Evolutionary conservation across 1,140 invertebrate genomes (phyloP).

Genomic region (Ericerus pela): DNA sequence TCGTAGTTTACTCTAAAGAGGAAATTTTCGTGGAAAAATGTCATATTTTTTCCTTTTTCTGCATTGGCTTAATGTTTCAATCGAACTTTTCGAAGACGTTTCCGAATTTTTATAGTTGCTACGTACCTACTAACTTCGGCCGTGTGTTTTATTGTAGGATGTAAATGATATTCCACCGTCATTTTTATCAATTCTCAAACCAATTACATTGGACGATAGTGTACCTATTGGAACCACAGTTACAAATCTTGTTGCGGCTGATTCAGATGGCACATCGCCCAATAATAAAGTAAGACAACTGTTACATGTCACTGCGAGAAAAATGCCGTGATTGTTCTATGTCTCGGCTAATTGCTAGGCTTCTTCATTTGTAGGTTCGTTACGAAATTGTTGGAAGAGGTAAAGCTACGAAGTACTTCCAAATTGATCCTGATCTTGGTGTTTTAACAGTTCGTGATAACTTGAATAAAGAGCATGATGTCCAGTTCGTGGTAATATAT

Average conservation of each 20-base stretch:
- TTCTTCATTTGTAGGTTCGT: conserved; percentile 34
- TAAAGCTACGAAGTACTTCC: conserved; percentile 66
- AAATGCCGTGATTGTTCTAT: neutral
- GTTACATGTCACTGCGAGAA: neutral
- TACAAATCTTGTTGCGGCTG: conserved; percentile 57
- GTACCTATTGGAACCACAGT: conserved; percentile 63
- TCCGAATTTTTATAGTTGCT: no score
- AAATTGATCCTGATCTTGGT: conserved; percentile 69
- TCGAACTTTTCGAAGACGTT: no score
- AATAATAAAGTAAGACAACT: conserved; percentile 55
- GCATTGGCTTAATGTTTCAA: no score
- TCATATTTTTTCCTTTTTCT: no score
- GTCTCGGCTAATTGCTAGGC: neutral
- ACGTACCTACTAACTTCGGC: neutral
- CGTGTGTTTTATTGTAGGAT: conserved; percentile 37
- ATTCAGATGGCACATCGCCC: conserved; percentile 64
- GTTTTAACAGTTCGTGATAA: conserved; percentile 62
- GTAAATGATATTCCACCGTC: conserved; percentile 71
- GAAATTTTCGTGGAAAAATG: no score
- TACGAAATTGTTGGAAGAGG: conserved; percentile 69
- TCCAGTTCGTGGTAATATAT: conserved; percentile 57
- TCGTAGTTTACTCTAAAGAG: no score
- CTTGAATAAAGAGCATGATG: conserved; percentile 64
- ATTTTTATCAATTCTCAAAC: conserved; percentile 61
- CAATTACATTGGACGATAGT: conserved; percentile 68